Base-by-base conservation (phyloP, 2,113 vertebrate species). In the Ammodytes dubius region DNA sequence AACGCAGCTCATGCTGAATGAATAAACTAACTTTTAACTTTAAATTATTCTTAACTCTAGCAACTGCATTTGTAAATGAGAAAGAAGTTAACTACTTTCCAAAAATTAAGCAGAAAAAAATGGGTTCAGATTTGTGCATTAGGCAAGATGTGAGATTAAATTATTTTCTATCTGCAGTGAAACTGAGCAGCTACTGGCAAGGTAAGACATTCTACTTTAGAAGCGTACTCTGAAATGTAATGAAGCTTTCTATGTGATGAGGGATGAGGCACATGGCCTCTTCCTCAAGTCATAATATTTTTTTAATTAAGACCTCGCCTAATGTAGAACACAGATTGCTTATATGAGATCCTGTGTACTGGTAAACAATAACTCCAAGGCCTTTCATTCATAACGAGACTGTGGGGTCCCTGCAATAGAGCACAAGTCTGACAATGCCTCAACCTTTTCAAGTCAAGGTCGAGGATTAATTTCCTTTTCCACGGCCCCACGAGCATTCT, bases 381-480 rank as follows among this genome's bases (percentile, higher is more conserved):
- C 5, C 35, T 66, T 80, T 65, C 40, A 79, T 88, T 88, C 78
- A 59, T 78, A 88, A 84, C 76, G 59, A 85, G 79, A 76, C 66
- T 69, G 70, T 66, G 74, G 60, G 70, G 56, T 42, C 42, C 37
- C 11, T 54, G 13, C 40, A 58, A 63, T 73, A 63, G 58, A 50
- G 57, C 14, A 27, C 13, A 15, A 67, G 52, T 15, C 69, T 70
- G 68, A 77, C 73, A 65, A 71, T 54, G 53, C 39, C 42, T 40
- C 60, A 58, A 75, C 85, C 85, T 85, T 78, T 78, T 59, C 49
- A 47, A 67, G 53, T 77, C 88, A 90, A 87, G 87, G 87, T 91
- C 84, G 63, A 19, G 65, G 73, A 83, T 91, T 90, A 17, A 88
- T 93, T 91, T 88, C 79, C 74, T 81, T 82, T 84, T 76, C 59